Evolutionary conservation across 2,888 invertebrate species (phyloP).

Genomic region (Strigamia transsilvanica): DNA sequence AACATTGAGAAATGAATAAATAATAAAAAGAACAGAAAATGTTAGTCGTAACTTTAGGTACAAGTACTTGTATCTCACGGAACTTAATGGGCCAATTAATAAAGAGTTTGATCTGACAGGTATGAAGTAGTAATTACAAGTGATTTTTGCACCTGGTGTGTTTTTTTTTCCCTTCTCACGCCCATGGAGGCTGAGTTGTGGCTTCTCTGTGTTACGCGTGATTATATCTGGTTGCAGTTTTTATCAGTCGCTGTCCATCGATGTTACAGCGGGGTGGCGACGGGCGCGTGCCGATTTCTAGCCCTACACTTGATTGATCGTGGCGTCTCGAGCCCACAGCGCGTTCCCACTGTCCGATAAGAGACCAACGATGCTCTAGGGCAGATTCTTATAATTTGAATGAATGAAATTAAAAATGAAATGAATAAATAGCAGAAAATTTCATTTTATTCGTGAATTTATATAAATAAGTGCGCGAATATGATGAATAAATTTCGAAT

Average conservation of each 20-base stretch:
- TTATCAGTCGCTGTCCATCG: not conserved
- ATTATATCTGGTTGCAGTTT: not conserved
- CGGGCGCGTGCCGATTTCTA: not conserved
- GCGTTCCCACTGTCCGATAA: no score
- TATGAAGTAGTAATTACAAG: not conserved
- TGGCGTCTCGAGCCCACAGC: not conserved
- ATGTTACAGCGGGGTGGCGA: not conserved
- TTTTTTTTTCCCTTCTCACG: not conserved
- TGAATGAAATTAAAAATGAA: not conserved
- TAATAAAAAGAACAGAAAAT: not conserved
- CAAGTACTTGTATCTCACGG: not conserved
- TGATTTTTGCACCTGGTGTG: not conserved
- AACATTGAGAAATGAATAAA: no score
- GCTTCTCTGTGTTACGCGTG: not conserved
- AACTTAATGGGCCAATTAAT: not conserved
- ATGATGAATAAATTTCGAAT: no score
- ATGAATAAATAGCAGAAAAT: no score
- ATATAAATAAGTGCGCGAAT: no score
- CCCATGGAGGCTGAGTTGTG: not conserved
- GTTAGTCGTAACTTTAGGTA: not conserved
- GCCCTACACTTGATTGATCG: not conserved
- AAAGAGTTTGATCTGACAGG: not conserved
- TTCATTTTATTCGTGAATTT: no score
- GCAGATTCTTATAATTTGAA: not conserved
- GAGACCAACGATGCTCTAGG: not conserved